Base-by-base conservation (phyloP, 1,140 invertebrate genomes). In the Papilio polytes region DNA sequence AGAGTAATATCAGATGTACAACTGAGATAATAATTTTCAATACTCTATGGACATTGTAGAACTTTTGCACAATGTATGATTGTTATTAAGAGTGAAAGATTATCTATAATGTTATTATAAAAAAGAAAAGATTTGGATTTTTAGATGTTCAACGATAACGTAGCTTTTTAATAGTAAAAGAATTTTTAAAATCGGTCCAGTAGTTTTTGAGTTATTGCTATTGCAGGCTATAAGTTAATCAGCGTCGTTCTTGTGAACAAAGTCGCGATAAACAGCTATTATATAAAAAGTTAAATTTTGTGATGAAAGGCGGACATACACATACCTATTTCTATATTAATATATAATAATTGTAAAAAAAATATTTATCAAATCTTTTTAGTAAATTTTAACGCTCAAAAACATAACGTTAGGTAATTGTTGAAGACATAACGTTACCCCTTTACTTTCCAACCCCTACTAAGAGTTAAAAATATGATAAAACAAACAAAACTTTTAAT, bases 401-500 rank as follows among this genome's bases (percentile, higher is more conserved):
- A 66, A 6, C 2, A 12, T 66, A 66, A 66, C 0, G 22, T 26
- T 9, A 59, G 20, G 26, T 59, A 9, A 8, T 66, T 13, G 6
- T 66, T 26, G 1, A 59, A 59, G 22, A 12, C 3, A 26, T 66
- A 26, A 31, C 3, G 8, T 70, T 31, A 31, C 63, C 63, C 26
- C 63, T 70, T 70, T 70, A 70, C 0, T 13, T 70, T 12, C n/a
- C 26, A 1, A 70, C 22, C 63, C 63, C 13, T 26, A 26, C 20
- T 66, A 6, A 66, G 26, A 15, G 63, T 31, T 70, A 70, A 70
- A 70, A 70, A 70, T 70, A 70, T 70, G 22, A 74, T 74, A 66
- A 44, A 74, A 74, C 81, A 78, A 70, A 63, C 46, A 79, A 48
- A 82, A 41, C 46, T 77, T 80, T 74, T 78, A 76, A 76, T 76